A percentile compares a stretch with the other conserved stretches of the same genome.
Evolutionary conservation across 2,888 invertebrate species (phyloP).

Genomic region (Amblyjoppa fuscipennis): DNA sequence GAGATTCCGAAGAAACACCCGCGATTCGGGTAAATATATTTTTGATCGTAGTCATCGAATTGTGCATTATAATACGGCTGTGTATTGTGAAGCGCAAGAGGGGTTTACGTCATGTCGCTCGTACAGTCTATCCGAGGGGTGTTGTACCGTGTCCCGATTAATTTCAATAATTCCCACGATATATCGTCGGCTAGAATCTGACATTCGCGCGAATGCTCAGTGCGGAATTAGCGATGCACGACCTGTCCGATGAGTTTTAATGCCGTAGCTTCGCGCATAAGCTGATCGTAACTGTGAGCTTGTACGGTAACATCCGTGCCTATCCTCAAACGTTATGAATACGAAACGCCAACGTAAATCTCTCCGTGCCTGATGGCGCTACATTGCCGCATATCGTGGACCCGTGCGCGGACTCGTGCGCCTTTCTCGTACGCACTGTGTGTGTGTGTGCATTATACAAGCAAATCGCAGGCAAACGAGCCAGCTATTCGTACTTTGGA

Average conservation of each 20-base stretch:
- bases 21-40: constrained; percentile 36
- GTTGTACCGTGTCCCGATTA: constrained; percentile 33
- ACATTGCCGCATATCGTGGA: constrained; percentile 68
- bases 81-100: not conserved
- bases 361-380: constrained; percentile 77
- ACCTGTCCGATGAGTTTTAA: constrained; percentile 51
- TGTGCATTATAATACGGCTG: constrained; percentile 39
- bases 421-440: constrained; percentile 22
- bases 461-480: constrained; percentile 30
- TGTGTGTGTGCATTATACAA: not conserved
- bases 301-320: not conserved
- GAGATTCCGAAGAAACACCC: constrained; percentile 11
- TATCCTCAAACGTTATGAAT: constrained; percentile 43
- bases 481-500: constrained; percentile 4
- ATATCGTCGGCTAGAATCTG: constrained; percentile 59
- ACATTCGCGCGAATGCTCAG: constrained; percentile 52
- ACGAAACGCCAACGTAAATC: constrained; percentile 73
- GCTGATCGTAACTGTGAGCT: constrained; percentile 7
- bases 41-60: constrained; percentile 28
- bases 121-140: constrained; percentile 3
- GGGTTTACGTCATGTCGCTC: too few relatives aligned
- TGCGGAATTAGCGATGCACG: constrained; percentile 54
- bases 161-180: constrained; percentile 67
- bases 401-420: constrained; percentile 19
- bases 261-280: not conserved